phyloP scores from a whole-genome alignment of 37 sponge, comb jelly and placozoan species.

The Spongilla lacustris region DNA sequence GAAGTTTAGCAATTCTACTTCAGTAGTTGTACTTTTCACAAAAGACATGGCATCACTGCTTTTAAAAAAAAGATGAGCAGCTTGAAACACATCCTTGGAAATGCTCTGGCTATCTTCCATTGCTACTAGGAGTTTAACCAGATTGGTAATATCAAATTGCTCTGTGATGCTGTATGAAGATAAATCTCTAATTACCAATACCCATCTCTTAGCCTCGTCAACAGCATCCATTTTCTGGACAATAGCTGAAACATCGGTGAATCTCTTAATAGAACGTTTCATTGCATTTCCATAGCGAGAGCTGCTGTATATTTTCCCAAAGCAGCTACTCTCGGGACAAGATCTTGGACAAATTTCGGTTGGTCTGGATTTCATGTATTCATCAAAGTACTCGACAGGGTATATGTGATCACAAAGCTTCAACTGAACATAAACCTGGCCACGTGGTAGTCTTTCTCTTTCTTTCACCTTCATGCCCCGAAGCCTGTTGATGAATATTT shows the following conservation, averaged over 20 bases:
- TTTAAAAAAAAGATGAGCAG: too few relatives aligned
- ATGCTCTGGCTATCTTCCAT: too few relatives aligned
- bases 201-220: neutral
- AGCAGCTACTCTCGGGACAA: constrained; percentile 31
- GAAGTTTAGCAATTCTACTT: neutral
- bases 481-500: constrained; percentile 13
- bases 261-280: neutral
- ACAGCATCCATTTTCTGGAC: neutral
- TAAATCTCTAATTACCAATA: neutral
- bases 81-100: too few relatives aligned
- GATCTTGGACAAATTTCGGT: constrained; percentile 10
- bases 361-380: neutral
- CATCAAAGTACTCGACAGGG: constrained; percentile 37
- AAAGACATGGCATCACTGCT: too few relatives aligned
- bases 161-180: too few relatives aligned
- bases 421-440: constrained; percentile 28
- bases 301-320: neutral
- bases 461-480: neutral
- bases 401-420: constrained; percentile 43
- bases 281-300: constrained; percentile 48
- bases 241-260: neutral
- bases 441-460: neutral
- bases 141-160: too few relatives aligned
- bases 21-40: neutral
- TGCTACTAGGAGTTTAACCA: too few relatives aligned